phyloP scores from a whole-genome alignment of 2,888 invertebrate species.

The Drosophila siamana region DNA sequence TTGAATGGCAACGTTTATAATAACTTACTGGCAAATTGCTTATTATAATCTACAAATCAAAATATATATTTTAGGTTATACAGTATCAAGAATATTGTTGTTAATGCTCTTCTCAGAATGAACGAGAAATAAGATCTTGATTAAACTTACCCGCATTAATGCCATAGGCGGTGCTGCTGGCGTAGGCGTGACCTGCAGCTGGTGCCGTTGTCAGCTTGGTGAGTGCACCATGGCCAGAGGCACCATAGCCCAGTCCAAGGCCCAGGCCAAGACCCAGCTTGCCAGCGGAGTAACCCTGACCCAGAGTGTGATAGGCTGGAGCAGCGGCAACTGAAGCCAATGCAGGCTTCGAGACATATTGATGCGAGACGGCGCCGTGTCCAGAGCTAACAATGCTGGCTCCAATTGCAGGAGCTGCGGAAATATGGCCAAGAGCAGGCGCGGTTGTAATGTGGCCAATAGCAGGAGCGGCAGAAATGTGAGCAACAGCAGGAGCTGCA shows the following conservation, averaged over 20 bases:
- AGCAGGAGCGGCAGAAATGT: slow-evolving; percentile 44
- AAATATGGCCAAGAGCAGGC: slow-evolving; percentile 67
- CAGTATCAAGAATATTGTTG: too few relatives aligned
- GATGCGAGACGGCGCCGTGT: slow-evolving; percentile 58
- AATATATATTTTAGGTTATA: too few relatives aligned
- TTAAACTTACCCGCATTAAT: slow-evolving; percentile 53
- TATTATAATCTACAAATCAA: too few relatives aligned
- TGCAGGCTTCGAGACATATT: slow-evolving; percentile 73
- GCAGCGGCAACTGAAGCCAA: slow-evolving; percentile 79
- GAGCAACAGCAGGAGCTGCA: slow-evolving; percentile 54
- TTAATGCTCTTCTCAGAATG: too few relatives aligned
- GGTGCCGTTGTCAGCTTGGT: slow-evolving; percentile 58
- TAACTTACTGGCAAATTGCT: too few relatives aligned
- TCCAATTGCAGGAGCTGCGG: slow-evolving; percentile 54
- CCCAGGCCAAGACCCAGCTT: slow-evolving; percentile 19
- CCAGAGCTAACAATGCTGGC: slow-evolving; percentile 34
- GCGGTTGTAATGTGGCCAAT: background rate
- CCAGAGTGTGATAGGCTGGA: slow-evolving; percentile 58
- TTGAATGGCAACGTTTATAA: too few relatives aligned
- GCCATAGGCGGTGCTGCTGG: slow-evolving; percentile 61
- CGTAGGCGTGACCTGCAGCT: slow-evolving; percentile 18
- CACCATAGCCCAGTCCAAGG: slow-evolving; percentile 15
- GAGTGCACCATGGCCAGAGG: slow-evolving; percentile 37
- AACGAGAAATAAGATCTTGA: too few relatives aligned
- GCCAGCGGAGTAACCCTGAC: slow-evolving; percentile 22